Evolutionary conservation across 2,113 vertebrate species (phyloP).

Genomic region (Rhegmatorhina hoffmannsi): DNA sequence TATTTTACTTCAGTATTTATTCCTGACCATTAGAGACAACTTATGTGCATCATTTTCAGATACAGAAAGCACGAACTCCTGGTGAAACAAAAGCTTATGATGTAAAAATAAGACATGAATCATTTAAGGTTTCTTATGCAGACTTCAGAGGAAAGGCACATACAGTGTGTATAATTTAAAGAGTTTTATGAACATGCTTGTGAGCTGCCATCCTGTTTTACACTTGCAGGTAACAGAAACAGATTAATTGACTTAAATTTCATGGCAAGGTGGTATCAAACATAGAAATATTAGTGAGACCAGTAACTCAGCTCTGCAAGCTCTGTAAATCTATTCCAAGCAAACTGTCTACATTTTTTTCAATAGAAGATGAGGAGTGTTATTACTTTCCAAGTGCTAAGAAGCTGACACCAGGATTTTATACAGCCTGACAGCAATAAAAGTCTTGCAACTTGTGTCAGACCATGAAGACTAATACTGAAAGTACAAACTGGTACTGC

Average conservation of each 20-base stretch:
- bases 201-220: not conserved
- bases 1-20: not conserved
- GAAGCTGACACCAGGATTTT: not conserved
- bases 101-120: not conserved
- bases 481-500: not conserved
- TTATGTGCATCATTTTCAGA: not conserved
- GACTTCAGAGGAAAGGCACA: not conserved
- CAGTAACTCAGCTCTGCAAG: not conserved
- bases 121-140: not conserved
- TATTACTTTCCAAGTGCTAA: not conserved
- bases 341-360: not conserved
- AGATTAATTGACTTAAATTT: not conserved
- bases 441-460: not conserved
- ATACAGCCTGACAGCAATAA: not conserved
- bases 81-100: not conserved
- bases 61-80: not conserved
- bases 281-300: not conserved
- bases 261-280: not conserved
- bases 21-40: not conserved
- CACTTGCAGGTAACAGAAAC: not conserved
- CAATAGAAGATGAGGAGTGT: not conserved
- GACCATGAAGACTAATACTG: not conserved
- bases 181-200: not conserved
- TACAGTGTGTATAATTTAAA: not conserved
- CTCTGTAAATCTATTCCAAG: not conserved